These are phyloP conservation scores for Caretta caretta DNA, from an alignment of 2,113 vertebrate genomes.

Conservation along the genomic window DNA sequence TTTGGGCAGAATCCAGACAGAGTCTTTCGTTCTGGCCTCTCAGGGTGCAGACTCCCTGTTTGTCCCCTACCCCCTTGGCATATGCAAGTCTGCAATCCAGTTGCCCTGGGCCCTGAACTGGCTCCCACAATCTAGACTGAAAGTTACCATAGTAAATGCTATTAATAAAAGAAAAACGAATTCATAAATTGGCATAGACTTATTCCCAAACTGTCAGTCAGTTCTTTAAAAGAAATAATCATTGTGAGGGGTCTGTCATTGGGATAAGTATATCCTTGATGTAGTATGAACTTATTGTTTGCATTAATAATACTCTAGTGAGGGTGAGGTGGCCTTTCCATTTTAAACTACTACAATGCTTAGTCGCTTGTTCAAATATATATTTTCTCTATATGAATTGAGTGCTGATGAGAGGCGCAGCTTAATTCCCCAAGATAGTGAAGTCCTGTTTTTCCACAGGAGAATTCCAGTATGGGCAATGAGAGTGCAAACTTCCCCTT, in stretches of 20 bases:
- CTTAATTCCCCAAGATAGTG: neutral
- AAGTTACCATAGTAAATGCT: neutral
- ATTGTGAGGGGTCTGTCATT: neutral
- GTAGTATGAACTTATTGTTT: neutral
- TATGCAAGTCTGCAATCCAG: neutral
- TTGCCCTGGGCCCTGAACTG: neutral
- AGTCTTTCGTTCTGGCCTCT: neutral
- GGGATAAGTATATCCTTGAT: neutral
- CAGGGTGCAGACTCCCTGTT: neutral
- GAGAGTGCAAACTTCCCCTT: neutral
- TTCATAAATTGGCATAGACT: neutral
- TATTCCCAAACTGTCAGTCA: neutral
- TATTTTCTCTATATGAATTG: neutral
- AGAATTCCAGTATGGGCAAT: neutral
- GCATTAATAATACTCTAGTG: neutral
- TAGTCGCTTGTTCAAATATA: neutral
- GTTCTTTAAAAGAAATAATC: neutral
- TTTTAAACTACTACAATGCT: neutral
- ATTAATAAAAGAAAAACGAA: neutral
- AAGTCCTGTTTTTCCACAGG: neutral
- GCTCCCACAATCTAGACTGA: accelerated
- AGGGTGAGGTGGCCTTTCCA: neutral
- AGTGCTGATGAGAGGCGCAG: neutral
- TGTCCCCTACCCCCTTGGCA: neutral
- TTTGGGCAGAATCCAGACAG: neutral